phyloP scores from a whole-genome alignment of 1,140 invertebrate species.

The Microplitis demolitor region DNA sequence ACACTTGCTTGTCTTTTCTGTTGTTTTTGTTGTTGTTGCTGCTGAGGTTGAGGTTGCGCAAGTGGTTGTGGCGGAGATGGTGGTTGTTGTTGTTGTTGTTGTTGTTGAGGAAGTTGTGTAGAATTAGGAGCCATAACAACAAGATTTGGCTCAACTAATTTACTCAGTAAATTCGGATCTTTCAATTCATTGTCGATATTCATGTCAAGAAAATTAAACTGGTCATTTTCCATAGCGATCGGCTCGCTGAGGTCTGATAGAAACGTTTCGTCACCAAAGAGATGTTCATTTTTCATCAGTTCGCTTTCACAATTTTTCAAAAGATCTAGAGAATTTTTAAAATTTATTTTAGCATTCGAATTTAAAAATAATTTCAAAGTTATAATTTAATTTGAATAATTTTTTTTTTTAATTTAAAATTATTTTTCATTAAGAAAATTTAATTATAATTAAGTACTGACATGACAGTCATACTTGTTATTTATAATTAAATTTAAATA shows the following conservation, averaged over 20 bases:
- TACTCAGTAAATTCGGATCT: conserved; percentile 33
- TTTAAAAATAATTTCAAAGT: too few species aligned
- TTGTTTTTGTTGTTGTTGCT: background rate
- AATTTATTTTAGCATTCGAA: background rate
- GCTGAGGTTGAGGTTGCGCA: background rate
- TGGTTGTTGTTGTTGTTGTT: conserved; percentile 8
- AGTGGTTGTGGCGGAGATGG: background rate
- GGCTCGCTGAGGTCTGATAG: conserved; percentile 51
- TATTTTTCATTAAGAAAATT: too few species aligned
- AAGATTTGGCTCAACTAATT: conserved; percentile 34
- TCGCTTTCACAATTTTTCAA: conserved; percentile 55
- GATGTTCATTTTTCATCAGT: conserved; percentile 52
- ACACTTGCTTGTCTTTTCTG: background rate
- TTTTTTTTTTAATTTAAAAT: too few species aligned
- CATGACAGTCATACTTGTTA: too few species aligned
- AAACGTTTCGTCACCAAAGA: conserved; percentile 54
- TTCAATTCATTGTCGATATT: conserved; percentile 38
- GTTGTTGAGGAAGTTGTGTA: conserved; percentile 29
- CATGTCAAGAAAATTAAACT: conserved; percentile 50
- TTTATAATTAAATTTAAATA: too few species aligned
- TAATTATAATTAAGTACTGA: too few species aligned
- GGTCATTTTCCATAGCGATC: conserved; percentile 45
- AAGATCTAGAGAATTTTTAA: conserved; percentile 46
- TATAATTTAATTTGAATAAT: too few species aligned
- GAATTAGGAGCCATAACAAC: conserved; percentile 22